A percentile compares a stretch with the other conserved stretches of the same genome.
Evolutionary conservation across 2,797 vertebrate genomes (phyloP).

Genomic region (Gouania willdenowi): DNA sequence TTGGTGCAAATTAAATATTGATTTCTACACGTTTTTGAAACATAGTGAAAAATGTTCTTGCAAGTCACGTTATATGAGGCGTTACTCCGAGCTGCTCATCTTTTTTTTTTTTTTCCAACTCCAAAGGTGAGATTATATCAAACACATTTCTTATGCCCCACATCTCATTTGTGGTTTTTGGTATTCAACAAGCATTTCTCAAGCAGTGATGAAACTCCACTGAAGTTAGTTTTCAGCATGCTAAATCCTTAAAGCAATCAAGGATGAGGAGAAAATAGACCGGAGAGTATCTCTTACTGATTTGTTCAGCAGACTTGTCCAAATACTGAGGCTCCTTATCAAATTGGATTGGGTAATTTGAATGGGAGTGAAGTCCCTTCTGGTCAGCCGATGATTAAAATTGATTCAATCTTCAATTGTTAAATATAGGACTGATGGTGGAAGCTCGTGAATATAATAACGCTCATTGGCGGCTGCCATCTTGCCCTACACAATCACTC

Average conservation of each 20-base stretch:
- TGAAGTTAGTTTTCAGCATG: conserved; percentile 26
- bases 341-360: conserved; percentile 65
- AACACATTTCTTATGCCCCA: conserved; percentile 3
- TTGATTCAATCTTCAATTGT: conserved; percentile 73
- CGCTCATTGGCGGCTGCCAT: too few species aligned
- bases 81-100: conserved; percentile 56
- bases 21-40: conserved; percentile 73
- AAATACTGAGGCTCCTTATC: conserved; percentile 62
- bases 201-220: conserved; percentile 24
- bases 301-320: conserved; percentile 51
- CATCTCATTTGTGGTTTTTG: conserved; percentile 16
- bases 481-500: too few species aligned
- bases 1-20: conserved; percentile 80
- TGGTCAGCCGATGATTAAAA: conserved; percentile 62
- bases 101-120: conserved; percentile 53
- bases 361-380: conserved; percentile 58
- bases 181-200: conserved; percentile 24
- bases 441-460: too few species aligned
- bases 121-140: conserved; percentile 29
- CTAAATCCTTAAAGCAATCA: conserved; percentile 49
- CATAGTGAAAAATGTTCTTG: conserved; percentile 68
- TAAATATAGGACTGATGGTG: conserved; percentile 61
- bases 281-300: conserved; percentile 42
- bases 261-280: conserved; percentile 45
- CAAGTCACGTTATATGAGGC: conserved; percentile 61